These are phyloP conservation scores for Grapholita molesta DNA, from an alignment of 1,140 invertebrate genomes.

Conservation along the genomic window DNA sequence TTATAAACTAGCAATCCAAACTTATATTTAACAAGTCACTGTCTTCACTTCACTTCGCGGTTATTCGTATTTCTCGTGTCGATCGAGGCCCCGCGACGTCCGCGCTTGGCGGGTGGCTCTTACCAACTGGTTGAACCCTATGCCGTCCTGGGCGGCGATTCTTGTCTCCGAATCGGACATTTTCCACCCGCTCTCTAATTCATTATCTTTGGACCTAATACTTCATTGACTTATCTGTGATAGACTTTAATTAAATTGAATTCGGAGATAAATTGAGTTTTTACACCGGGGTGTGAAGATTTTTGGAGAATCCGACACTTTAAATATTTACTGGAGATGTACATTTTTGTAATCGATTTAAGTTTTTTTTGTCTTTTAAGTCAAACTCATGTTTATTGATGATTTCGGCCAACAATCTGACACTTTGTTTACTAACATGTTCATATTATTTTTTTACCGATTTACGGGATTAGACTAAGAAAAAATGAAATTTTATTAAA, in stretches of 20 bases:
- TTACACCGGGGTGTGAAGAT: neutral
- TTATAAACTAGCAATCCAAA: neutral
- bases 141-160: neutral
- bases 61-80: neutral
- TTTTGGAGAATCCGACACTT: neutral
- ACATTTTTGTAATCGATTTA: neutral
- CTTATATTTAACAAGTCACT: neutral
- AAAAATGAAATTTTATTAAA: too few relatives aligned
- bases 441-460: too few relatives aligned
- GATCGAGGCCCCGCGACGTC: neutral
- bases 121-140: neutral
- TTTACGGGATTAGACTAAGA: too few relatives aligned
- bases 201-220: neutral
- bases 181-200: neutral
- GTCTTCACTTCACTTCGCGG: neutral
- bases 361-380: too few relatives aligned
- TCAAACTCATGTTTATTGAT: too few relatives aligned
- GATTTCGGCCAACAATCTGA: too few relatives aligned
- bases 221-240: slow-evolving; percentile 12
- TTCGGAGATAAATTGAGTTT: neutral
- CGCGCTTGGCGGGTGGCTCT: neutral
- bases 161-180: neutral
- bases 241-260: slow-evolving; percentile 10
- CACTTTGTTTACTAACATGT: too few relatives aligned
- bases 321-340: neutral